These are phyloP conservation scores for Cariama cristata DNA, from an alignment of 2,113 vertebrate species.

Conservation along the genomic window DNA sequence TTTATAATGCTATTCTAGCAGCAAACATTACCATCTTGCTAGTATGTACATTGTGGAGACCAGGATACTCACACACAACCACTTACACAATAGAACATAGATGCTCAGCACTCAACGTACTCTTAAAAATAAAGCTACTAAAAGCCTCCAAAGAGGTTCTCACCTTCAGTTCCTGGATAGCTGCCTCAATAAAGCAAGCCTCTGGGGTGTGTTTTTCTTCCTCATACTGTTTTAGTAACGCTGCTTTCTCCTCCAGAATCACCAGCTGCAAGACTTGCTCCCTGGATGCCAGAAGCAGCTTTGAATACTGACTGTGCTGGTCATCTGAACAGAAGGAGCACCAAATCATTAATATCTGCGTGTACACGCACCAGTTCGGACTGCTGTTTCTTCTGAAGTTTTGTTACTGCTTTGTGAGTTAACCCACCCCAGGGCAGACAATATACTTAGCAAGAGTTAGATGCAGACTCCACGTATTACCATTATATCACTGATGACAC, in stretches of 20 bases:
- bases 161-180: slow-evolving; percentile 93
- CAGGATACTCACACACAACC: not conserved
- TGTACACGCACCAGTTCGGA: fast-evolving
- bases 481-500: not conserved
- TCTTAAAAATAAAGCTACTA: not conserved
- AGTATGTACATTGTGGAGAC: not conserved
- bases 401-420: not conserved
- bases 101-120: not conserved
- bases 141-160: not conserved
- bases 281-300: slow-evolving; percentile 91
- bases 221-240: slow-evolving; percentile 86
- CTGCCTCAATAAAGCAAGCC: slow-evolving; percentile 93
- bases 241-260: slow-evolving; percentile 85
- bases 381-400: not conserved
- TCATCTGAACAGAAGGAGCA: slow-evolving; percentile 69
- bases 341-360: not conserved
- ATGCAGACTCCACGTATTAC: not conserved
- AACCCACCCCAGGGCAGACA: not conserved
- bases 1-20: not conserved
- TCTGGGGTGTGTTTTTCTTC: slow-evolving; percentile 86
- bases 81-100: not conserved
- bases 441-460: not conserved
- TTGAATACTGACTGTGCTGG: slow-evolving; percentile 89
- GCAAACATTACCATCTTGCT: not conserved
- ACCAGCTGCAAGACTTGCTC: slow-evolving; percentile 86